Evolutionary conservation across 2,797 vertebrate species (phyloP).

Genomic region (Simalia tracyae): DNA sequence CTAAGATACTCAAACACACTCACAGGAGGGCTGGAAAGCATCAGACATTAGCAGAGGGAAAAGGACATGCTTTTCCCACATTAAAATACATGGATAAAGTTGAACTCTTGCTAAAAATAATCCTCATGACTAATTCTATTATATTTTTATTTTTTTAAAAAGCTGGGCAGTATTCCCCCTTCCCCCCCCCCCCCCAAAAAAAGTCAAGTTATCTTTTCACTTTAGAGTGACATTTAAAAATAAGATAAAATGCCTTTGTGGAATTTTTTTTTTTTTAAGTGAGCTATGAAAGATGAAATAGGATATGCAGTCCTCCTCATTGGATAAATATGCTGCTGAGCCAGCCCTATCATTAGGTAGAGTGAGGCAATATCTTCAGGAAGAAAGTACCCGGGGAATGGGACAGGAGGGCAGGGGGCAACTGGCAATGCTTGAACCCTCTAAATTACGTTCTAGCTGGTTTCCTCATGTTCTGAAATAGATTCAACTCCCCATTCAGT

Average conservation of each 20-base stretch:
- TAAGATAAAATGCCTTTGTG: constrained; percentile 61
- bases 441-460: not conserved
- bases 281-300: constrained; percentile 66
- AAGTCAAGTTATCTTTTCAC: constrained; percentile 76
- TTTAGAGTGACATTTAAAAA: constrained; percentile 68
- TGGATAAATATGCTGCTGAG: not conserved
- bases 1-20: constrained; percentile 85
- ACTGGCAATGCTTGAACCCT: not conserved
- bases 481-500: not conserved
- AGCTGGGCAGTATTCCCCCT: constrained; percentile 75
- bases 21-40: constrained; percentile 86
- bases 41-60: constrained; percentile 87
- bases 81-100: constrained; percentile 96
- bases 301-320: not conserved
- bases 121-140: constrained; percentile 86
- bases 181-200: constrained; percentile 34
- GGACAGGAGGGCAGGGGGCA: not conserved
- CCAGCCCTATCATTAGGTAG: not conserved
- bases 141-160: constrained; percentile 70
- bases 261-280: constrained; percentile 44
- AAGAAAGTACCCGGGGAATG: not conserved
- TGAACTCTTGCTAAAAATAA: constrained; percentile 98
- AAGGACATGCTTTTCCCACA: constrained; percentile 99
- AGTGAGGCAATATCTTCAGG: not conserved
- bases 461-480: not conserved